Evolutionary conservation across 37 sponge, comb jelly and placozoan genomes (phyloP), one percentile per base, ranked within the genome.

Genomic region (Geodia barretti): DNA sequence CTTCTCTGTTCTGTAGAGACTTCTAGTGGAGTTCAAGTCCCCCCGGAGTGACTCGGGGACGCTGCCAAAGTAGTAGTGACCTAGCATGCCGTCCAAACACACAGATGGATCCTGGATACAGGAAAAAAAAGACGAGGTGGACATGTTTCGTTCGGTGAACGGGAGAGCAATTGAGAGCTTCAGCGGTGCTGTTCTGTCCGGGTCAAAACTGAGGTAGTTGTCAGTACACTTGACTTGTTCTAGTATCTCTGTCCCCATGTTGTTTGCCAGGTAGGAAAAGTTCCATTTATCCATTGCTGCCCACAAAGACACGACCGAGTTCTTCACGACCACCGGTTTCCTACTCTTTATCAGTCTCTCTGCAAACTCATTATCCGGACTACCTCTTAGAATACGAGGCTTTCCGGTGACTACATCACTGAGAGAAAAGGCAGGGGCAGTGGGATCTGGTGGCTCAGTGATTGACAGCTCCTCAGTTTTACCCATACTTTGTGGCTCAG

Each of bases 11-110:
- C 71, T 59, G 76, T 87, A 96, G 7, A 96, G 67, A 1, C 77
- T 36, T 2, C 64, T 21, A 31, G 83, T 67, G 28, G 91, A 88
- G 29, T 30, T 20, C 14, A 93, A 3, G 72, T 96, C 94, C 3
- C 34, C 4, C n/a, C 43, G 66, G 4, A 96, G 86, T 40, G 29
- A 3, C 3, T 83, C 76, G 23, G 86, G 86, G 25, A 96, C 72
- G 20, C 31, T 20, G 20, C 85, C 73, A 79, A 96, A 96, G 68
- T 90, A 90, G 77, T 96, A 96, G 70, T 93, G 84, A 20, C 94
- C 96, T n/a, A 60, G 35, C 66, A 42, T 67, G 21, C 79, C 84
- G 77, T 89, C 90, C 20, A 75, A 26, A 58, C 93, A 91, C 29
- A 5, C 0, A 40, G 35, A 35, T 28, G 70, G 73, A 8, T 60